Evolutionary conservation across 2,113 vertebrate species (phyloP).

Genomic region (Gavialis gangeticus): DNA sequence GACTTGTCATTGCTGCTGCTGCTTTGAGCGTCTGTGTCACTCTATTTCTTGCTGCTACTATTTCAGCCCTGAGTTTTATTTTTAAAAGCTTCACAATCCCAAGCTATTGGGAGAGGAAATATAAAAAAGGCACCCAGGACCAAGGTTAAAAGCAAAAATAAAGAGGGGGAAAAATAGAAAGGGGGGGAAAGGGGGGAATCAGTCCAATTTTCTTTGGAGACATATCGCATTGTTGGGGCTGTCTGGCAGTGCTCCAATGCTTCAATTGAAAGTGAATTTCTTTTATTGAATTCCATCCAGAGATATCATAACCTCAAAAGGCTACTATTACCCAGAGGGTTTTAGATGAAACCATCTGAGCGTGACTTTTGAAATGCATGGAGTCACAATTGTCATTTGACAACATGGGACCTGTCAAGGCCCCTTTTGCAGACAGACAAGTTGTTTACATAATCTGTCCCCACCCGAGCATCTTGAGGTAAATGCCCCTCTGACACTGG

Average conservation of each 20-base stretch:
- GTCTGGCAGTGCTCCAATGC: conserved; percentile 81
- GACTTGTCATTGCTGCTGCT: conserved; percentile 16
- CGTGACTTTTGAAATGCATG: conserved; percentile 78
- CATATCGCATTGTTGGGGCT: conserved; percentile 74
- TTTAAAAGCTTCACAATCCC: conserved; percentile 40
- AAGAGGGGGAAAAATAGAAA: conserved; percentile 63
- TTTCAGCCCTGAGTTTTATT: conserved; percentile 59
- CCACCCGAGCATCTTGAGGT: conserved; percentile 27
- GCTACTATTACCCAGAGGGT: conserved; percentile 83
- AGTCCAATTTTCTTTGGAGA: conserved; percentile 78
- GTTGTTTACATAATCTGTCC: conserved; percentile 78
- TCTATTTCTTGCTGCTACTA: conserved; percentile 56
- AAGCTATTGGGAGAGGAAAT: conserved; percentile 54
- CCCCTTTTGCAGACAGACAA: conserved; percentile 67
- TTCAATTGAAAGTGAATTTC: conserved; percentile 81
- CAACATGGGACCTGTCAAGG: conserved; percentile 66
- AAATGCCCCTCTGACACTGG: conserved; percentile 46
- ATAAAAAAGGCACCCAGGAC: conserved; percentile 46
- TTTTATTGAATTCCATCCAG: conserved; percentile 88
- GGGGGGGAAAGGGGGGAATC: conserved; percentile 21
- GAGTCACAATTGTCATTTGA: conserved; percentile 80
- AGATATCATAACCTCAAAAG: conserved; percentile 89
- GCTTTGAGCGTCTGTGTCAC: background rate
- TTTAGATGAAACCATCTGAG: conserved; percentile 82
- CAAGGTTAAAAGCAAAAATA: conserved; percentile 72